A percentile compares a stretch with the other conserved stretches of the same genome.
Evolutionary conservation across 92 coral and sea anemone species (phyloP).

Genomic region (Bergia puertoricense): DNA sequence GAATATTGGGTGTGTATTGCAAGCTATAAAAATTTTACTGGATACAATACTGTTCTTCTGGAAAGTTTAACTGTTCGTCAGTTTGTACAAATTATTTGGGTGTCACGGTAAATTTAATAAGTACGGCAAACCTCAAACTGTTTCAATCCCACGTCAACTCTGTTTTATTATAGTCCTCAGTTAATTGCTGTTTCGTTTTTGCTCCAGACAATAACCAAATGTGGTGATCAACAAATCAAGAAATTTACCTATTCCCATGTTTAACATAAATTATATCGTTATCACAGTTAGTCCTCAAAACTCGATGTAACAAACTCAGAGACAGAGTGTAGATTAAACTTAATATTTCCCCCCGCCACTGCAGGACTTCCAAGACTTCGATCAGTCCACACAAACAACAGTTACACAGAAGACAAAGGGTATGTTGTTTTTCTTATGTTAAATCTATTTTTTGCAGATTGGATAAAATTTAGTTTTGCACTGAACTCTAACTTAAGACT

Average conservation of each 20-base stretch:
- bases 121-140: not conserved
- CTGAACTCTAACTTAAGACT: not conserved
- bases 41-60: not conserved
- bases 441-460: not conserved
- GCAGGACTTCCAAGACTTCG: constrained; percentile 15
- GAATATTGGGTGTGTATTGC: constrained; percentile 53
- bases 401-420: constrained; percentile 4
- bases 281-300: not conserved
- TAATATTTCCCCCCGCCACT: not conserved
- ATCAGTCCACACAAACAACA: constrained; percentile 14
- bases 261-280: not conserved
- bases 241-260: not conserved
- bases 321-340: not conserved
- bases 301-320: not conserved
- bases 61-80: not conserved
- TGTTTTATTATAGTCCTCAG: too few species aligned
- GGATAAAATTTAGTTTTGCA: not conserved
- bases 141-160: too few species aligned
- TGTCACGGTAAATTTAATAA: not conserved
- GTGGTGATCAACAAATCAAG: not conserved
- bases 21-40: not conserved
- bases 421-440: not conserved
- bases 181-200: too few species aligned
- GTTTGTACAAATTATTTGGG: not conserved
- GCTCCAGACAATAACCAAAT: not conserved